Conservation (phyloP, 2,888 invertebrate species). For the Ceriagrion tenellum region DNA sequence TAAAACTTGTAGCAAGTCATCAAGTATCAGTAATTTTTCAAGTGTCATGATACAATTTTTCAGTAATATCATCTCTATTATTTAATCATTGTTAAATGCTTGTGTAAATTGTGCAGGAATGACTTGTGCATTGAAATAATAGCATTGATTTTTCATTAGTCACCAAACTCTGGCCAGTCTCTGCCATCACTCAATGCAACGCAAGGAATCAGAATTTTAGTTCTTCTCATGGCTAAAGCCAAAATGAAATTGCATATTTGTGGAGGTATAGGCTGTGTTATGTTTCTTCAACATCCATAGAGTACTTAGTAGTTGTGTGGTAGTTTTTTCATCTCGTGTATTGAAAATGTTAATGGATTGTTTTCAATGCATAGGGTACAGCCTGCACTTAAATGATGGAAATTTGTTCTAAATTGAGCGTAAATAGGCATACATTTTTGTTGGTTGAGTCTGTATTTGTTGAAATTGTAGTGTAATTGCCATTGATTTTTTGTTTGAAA, state of each 20-base stretch:
- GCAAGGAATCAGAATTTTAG: neutral
- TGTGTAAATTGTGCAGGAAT: neutral
- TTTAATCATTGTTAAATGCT: neutral
- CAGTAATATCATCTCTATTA: neutral
- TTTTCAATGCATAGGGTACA: conserved; percentile 21
- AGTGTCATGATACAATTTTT: neutral
- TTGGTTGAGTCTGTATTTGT: conserved; percentile 27
- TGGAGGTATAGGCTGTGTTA: neutral
- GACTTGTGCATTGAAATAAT: neutral
- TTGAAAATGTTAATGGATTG: conserved; percentile 23
- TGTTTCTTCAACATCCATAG: neutral
- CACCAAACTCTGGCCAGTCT: neutral
- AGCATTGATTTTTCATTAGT: neutral
- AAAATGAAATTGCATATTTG: neutral
- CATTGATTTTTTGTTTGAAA: conserved; percentile 54
- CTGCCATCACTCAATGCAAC: neutral
- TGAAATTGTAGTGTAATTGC: conserved; percentile 36
- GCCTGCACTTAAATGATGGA: neutral
- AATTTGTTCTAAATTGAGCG: neutral
- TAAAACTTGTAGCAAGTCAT: neutral
- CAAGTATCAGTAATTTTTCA: neutral
- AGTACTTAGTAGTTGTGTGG: neutral
- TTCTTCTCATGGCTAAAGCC: neutral
- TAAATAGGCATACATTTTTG: neutral
- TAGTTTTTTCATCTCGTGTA: neutral